phyloP scores from a whole-genome alignment of 2,113 vertebrate species.

The Rattus norvegicus region DNA sequence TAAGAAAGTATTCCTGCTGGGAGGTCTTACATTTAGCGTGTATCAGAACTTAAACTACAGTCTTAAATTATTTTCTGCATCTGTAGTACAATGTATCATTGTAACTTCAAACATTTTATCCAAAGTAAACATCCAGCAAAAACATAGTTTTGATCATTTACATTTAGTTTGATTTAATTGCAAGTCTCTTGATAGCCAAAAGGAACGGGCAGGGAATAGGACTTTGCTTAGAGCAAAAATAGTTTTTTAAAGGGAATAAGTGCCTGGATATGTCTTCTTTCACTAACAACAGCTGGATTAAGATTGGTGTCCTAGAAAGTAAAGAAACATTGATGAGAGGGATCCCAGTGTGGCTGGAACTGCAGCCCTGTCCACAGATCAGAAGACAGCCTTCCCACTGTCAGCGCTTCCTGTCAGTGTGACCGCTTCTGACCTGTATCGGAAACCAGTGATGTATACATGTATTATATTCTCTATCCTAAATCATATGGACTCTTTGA shows the following conservation, averaged over 20 bases:
- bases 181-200: background rate
- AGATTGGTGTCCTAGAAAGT: background rate
- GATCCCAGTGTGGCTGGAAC: background rate
- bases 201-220: background rate
- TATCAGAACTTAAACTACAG: background rate
- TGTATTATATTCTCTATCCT: background rate
- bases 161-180: background rate
- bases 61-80: conserved; percentile 16
- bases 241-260: background rate
- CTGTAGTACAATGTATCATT: background rate
- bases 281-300: background rate
- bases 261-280: background rate
- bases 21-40: background rate
- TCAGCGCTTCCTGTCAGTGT: background rate
- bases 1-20: background rate
- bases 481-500: background rate
- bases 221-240: background rate
- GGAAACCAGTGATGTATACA: background rate
- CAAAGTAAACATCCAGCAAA: conserved; percentile 47
- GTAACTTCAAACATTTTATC: conserved; percentile 24
- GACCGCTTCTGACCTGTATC: background rate
- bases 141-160: background rate
- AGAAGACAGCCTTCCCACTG: background rate
- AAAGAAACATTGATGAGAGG: background rate
- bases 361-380: background rate